Evolutionary conservation across 2,888 invertebrate genomes (phyloP).

Genomic region (Chymomyza procnemis): DNA sequence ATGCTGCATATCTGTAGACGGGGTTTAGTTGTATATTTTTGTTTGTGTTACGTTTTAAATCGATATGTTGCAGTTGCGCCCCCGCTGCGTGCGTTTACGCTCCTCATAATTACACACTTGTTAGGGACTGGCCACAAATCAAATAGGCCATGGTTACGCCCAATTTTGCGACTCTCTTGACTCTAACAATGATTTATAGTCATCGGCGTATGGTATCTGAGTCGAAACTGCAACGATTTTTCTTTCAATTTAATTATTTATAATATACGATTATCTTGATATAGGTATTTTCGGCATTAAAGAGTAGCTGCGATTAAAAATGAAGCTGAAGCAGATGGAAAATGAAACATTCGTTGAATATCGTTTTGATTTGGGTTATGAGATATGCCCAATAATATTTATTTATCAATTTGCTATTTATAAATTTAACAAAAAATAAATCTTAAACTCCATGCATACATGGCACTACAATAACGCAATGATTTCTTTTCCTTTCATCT

Average conservation of each 20-base stretch:
- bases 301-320: too few species aligned
- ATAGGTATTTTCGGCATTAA: neutral
- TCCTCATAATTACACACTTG: slow-evolving; percentile 74
- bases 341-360: too few species aligned
- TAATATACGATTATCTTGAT: neutral
- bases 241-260: neutral
- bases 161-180: slow-evolving; percentile 31
- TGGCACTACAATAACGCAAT: neutral
- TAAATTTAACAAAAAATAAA: too few species aligned
- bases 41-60: slow-evolving; percentile 68
- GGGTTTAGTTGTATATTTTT: slow-evolving; percentile 23
- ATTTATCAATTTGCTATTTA: too few species aligned
- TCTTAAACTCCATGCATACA: too few species aligned
- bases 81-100: slow-evolving; percentile 25
- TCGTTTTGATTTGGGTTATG: too few species aligned
- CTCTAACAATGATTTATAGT: neutral
- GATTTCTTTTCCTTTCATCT: slow-evolving; percentile 26
- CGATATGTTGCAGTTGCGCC: slow-evolving; percentile 37
- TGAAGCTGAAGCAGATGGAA: too few species aligned
- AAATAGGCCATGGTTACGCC: slow-evolving; percentile 64
- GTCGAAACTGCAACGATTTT: neutral
- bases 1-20: neutral
- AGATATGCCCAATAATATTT: too few species aligned
- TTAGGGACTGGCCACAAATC: slow-evolving; percentile 73
- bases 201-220: neutral